Percentiles rank a stretch among this genome's conserved stretches.
Evolutionary conservation across 1,140 invertebrate species (phyloP).

Genomic region (Medauroidea extradentata): DNA sequence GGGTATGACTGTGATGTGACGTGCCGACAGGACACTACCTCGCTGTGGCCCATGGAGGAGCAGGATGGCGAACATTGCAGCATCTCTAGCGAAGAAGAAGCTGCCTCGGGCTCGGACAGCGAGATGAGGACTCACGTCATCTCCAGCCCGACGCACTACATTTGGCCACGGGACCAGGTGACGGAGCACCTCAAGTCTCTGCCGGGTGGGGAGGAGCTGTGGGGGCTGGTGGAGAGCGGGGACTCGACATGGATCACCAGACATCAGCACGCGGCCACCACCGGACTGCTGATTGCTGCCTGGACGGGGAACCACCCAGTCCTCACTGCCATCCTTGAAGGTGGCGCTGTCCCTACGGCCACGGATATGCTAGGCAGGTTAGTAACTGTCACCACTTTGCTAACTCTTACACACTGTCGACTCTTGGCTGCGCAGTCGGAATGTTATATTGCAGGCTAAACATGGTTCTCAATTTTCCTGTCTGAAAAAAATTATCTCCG

Average conservation of each 20-base stretch:
- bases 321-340: conserved; percentile 41
- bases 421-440: too few species aligned
- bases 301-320: conserved; percentile 48
- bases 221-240: conserved; percentile 44
- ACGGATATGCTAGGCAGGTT: conserved; percentile 50
- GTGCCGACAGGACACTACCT: not conserved
- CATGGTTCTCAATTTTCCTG: too few species aligned
- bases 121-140: conserved; percentile 32
- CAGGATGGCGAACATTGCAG: conserved; percentile 26
- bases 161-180: conserved; percentile 5
- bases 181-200: conserved; percentile 23
- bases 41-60: conserved; percentile 2
- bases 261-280: conserved; percentile 23
- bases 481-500: too few species aligned
- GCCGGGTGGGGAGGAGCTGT: conserved; percentile 47
- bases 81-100: conserved; percentile 52
- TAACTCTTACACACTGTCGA: too few species aligned
- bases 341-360: conserved; percentile 41
- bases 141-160: not conserved
- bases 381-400: conserved; percentile 4
- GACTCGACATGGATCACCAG: conserved; percentile 25
- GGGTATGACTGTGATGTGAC: too few species aligned
- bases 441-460: too few species aligned
- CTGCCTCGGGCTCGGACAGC: conserved; percentile 45
- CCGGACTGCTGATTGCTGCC: conserved; percentile 43